Conservation (phyloP, 2,888 invertebrate species). For the Tenthredo scrophulariae region DNA sequence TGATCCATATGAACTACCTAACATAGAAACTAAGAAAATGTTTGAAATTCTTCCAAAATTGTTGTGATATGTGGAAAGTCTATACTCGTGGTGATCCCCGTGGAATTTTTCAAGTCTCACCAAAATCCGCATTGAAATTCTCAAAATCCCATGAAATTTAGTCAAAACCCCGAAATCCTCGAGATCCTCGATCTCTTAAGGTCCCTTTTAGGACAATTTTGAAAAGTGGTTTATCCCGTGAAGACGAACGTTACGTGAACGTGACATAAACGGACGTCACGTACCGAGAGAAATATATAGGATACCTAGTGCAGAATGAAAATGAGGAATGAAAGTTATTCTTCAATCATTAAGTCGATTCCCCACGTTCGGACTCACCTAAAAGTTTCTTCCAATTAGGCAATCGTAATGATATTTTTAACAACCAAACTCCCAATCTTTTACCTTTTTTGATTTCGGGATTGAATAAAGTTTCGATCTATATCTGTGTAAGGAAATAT, state of each 20-base stretch:
- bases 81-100: neutral
- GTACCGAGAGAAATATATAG: neutral
- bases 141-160: neutral
- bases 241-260: neutral
- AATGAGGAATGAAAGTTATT: conserved; percentile 23
- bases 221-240: neutral
- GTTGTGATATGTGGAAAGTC: neutral
- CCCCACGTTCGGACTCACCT: neutral
- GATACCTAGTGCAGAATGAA: neutral
- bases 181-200: neutral
- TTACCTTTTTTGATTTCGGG: neutral
- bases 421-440: neutral
- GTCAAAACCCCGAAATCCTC: neutral
- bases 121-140: neutral
- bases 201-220: neutral
- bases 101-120: neutral
- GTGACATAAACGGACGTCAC: neutral
- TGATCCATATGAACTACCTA: neutral
- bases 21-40: neutral
- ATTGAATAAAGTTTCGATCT: neutral
- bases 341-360: neutral
- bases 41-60: neutral
- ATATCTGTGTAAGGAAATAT: no score
- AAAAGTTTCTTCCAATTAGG: neutral
- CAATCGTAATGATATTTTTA: neutral